phyloP scores from a whole-genome alignment of 1,140 invertebrate genomes.

The Drosophila eugracilis region DNA sequence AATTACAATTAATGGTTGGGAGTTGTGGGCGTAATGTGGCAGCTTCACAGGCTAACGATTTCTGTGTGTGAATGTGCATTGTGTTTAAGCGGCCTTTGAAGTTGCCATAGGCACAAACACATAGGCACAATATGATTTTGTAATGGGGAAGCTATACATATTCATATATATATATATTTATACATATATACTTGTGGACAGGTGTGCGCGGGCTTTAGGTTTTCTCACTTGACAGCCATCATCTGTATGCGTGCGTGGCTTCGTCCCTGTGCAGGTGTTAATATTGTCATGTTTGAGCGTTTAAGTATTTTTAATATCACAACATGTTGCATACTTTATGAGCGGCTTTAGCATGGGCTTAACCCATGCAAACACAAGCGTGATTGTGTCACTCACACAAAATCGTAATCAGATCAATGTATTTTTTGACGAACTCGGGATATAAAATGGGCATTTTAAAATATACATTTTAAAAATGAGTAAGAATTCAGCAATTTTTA shows the following conservation, averaged over 20 bases:
- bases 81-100: slow-evolving; percentile 58
- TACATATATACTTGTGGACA: slow-evolving; percentile 9
- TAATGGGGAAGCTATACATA: no score
- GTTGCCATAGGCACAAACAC: slow-evolving; percentile 41
- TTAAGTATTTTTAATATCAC: slow-evolving; percentile 69
- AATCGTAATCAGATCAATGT: slow-evolving; percentile 15
- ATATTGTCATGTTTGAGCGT: slow-evolving; percentile 63
- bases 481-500: no score
- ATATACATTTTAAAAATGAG: no score
- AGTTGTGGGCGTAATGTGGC: neutral
- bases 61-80: slow-evolving; percentile 30
- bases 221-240: slow-evolving; percentile 40
- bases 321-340: slow-evolving; percentile 57
- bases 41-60: slow-evolving; percentile 2
- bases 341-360: slow-evolving; percentile 16
- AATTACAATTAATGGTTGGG: slow-evolving; percentile 68
- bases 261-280: slow-evolving; percentile 46
- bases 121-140: slow-evolving; percentile 3
- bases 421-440: neutral
- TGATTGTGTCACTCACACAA: slow-evolving; percentile 6
- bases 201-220: slow-evolving; percentile 33
- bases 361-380: slow-evolving; percentile 3
- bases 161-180: slow-evolving; percentile 7
- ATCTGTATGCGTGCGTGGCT: slow-evolving; percentile 1
- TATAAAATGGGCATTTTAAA: no score